Conservation (phyloP, 2,888 invertebrate genomes). For the Odontothrips loti region DNA sequence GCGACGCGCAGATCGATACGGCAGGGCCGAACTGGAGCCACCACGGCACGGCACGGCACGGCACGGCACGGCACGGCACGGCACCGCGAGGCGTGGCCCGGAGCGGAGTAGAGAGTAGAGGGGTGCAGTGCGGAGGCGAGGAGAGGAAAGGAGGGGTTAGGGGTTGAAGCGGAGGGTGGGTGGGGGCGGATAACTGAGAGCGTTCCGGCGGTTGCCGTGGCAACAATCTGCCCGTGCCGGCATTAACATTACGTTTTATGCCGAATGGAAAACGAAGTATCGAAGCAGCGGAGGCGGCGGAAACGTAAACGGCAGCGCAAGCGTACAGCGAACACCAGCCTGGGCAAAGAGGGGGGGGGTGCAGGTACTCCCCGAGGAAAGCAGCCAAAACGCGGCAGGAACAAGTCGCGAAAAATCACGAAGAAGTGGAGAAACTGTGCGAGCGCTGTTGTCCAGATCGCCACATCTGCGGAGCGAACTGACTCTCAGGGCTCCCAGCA, state of each 20-base stretch:
- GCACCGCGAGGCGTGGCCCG: not conserved
- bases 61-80: not conserved
- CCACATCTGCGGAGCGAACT: no score
- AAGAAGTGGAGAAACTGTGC: no score
- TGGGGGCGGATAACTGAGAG: slow-evolving; percentile 30
- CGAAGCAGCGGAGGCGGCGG: not conserved
- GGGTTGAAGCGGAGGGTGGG: not conserved
- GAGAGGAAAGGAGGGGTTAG: not conserved
- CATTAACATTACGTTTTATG: slow-evolving; percentile 3
- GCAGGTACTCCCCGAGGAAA: no score
- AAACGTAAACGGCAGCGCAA: not conserved
- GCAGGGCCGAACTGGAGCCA: slow-evolving; percentile 41
- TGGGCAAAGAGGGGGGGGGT: not conserved
- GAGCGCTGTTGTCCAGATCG: no score
- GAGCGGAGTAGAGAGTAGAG: not conserved
- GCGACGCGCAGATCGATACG: slow-evolving; percentile 27
- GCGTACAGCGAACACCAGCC: not conserved
- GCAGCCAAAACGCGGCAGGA: no score
- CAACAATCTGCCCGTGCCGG: slow-evolving; percentile 10
- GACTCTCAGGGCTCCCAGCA: no score
- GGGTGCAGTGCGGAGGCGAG: not conserved
- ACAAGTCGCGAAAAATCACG: no score
- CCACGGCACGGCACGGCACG: not conserved
- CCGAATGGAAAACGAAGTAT: not conserved
- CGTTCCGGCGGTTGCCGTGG: slow-evolving; percentile 4